These are phyloP conservation scores for Pycnonotus jocosus DNA, from an alignment of 2,113 vertebrate genomes.

Conservation along the genomic window DNA sequence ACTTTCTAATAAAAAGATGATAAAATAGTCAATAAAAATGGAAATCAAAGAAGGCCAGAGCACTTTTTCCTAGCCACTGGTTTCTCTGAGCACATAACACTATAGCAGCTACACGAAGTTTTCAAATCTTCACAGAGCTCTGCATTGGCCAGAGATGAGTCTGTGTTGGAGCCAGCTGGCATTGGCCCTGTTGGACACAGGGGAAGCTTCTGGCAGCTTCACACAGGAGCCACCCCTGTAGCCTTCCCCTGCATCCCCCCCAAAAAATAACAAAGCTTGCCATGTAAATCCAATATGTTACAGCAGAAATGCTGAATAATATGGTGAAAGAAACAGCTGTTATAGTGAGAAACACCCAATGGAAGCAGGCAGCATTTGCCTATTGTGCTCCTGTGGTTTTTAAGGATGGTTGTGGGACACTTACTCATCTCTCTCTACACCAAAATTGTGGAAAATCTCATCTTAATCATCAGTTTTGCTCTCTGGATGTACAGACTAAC, in stretches of 20 bases:
- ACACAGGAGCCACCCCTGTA: neutral
- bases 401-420: neutral
- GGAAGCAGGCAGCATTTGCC: neutral
- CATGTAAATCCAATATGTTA: neutral
- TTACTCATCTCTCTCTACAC: neutral
- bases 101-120: neutral
- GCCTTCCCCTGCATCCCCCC: too few species aligned
- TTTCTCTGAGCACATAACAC: neutral
- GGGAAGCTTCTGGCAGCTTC: neutral
- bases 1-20: neutral
- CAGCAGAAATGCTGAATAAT: neutral
- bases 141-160: neutral
- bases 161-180: neutral
- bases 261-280: neutral
- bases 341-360: neutral
- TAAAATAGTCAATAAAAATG: neutral
- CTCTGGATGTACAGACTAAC: neutral
- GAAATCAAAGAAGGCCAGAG: neutral
- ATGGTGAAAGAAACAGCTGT: neutral
- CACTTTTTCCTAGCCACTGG: neutral
- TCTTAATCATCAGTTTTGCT: neutral
- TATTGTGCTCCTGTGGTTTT: neutral
- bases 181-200: neutral
- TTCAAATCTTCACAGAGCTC: neutral
- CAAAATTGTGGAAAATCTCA: neutral